Evolutionary conservation across 1,140 invertebrate species (phyloP).

Genomic region (Lerema accius): DNA sequence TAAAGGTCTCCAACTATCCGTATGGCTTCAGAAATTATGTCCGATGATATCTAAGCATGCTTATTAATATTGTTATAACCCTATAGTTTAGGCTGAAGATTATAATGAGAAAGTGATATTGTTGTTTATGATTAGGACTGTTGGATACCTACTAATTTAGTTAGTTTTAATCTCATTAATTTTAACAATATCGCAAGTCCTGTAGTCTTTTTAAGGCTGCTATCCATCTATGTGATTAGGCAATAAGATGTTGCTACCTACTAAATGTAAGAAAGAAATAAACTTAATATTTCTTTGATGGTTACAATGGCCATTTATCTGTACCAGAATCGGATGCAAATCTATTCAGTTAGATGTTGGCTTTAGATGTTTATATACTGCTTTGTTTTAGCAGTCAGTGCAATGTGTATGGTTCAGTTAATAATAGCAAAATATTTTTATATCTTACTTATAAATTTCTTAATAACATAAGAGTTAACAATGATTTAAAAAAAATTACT

Average conservation of each 20-base stretch:
- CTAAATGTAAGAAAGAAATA: not conserved
- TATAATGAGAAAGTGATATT: slow-evolving; percentile 27
- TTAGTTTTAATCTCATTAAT: slow-evolving; percentile 57
- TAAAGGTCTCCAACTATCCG: slow-evolving; percentile 43
- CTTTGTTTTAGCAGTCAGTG: too few relatives aligned
- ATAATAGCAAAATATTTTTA: not conserved
- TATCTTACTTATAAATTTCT: too few relatives aligned
- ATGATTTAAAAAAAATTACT: too few relatives aligned
- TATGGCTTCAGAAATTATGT: slow-evolving; percentile 35
- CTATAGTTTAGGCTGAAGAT: slow-evolving; percentile 9
- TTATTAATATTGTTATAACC: slow-evolving; percentile 22
- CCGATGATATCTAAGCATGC: slow-evolving; percentile 20
- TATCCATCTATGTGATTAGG: not conserved
- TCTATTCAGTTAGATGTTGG: too few relatives aligned
- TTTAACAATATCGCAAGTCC: slow-evolving; percentile 32
- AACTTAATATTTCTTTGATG: not conserved
- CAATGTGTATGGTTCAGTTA: slow-evolving; percentile 2
- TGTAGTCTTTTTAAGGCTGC: not conserved
- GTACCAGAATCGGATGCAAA: too few relatives aligned
- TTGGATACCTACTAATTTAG: slow-evolving; percentile 44
- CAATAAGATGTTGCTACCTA: not conserved
- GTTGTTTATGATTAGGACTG: slow-evolving; percentile 32
- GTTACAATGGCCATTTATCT: too few relatives aligned
- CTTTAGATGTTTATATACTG: too few relatives aligned
- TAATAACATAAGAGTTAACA: too few relatives aligned